Conservation (phyloP, 2,113 vertebrate genomes). For the Plecotus auritus region DNA sequence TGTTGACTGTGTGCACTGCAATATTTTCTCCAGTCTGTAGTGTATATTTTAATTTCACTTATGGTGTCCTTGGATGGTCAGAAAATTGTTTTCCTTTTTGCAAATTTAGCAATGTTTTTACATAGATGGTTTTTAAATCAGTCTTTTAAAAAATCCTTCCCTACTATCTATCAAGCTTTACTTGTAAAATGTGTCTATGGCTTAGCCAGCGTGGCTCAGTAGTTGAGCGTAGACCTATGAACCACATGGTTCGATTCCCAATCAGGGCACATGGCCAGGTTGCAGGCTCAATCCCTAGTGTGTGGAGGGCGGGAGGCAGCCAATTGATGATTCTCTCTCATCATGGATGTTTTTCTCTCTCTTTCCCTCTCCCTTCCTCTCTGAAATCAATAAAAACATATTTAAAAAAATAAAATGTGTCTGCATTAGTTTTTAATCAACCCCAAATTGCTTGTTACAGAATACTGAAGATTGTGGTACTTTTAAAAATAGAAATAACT, state of each 20-base stretch:
- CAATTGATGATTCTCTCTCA: too few species aligned
- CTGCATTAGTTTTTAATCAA: neutral
- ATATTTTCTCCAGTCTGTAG: neutral
- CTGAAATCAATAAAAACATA: too few species aligned
- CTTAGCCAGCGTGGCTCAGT: too few species aligned
- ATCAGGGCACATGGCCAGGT: too few species aligned
- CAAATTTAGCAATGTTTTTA: neutral
- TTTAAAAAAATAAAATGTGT: neutral
- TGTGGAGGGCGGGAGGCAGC: too few species aligned
- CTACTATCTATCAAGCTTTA: neutral
- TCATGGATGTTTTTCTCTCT: too few species aligned
- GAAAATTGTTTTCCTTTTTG: neutral
- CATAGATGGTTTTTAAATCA: neutral
- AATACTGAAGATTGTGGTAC: neutral
- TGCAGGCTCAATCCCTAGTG: too few species aligned
- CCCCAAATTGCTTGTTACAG: neutral
- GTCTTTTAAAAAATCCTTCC: neutral
- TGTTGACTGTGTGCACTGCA: neutral
- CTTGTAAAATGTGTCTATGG: neutral
- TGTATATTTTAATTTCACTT: neutral
- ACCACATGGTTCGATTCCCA: too few species aligned
- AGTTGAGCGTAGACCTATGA: too few species aligned
- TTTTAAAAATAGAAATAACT: neutral
- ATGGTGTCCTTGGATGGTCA: neutral
- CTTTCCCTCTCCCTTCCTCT: too few species aligned